Conservation (phyloP, 2,797 vertebrate genomes). For the Spheniscus humboldti region DNA sequence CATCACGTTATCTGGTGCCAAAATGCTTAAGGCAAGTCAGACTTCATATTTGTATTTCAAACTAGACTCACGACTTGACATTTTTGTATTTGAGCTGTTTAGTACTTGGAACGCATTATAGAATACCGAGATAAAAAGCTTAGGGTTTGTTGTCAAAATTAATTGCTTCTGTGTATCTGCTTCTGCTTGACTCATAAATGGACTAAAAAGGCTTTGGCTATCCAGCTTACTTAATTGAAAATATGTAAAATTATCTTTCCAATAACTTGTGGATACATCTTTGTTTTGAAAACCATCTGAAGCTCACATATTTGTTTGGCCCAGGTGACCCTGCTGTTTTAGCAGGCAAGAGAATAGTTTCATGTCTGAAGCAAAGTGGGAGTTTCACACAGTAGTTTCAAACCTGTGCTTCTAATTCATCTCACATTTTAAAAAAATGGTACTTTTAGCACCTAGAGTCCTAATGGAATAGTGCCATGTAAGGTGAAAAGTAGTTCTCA, state of each 20-base stretch:
- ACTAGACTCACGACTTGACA: not conserved
- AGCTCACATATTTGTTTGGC: not conserved
- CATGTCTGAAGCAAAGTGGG: not conserved
- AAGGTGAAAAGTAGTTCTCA: not conserved
- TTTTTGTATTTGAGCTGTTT: slow-evolving; percentile 13
- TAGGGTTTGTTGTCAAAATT: not conserved
- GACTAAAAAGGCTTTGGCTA: not conserved
- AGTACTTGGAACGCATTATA: not conserved
- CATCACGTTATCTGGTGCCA: not conserved
- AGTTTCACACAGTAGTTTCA: not conserved
- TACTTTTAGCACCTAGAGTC: not conserved
- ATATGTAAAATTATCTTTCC: not conserved
- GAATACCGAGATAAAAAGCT: not conserved
- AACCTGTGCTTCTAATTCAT: not conserved
- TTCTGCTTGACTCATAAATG: not conserved
- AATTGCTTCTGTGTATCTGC: slow-evolving; percentile 11
- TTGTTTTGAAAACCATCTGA: not conserved
- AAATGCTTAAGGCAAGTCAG: not conserved
- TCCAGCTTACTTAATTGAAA: not conserved
- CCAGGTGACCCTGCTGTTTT: not conserved
- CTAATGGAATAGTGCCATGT: not conserved
- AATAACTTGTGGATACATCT: not conserved
- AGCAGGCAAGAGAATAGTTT: not conserved
- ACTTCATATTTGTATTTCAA: not conserved
- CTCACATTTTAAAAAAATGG: not conserved